Base-by-base conservation (phyloP, 2,797 vertebrate species). In the Dicrostonyx torquatus region DNA sequence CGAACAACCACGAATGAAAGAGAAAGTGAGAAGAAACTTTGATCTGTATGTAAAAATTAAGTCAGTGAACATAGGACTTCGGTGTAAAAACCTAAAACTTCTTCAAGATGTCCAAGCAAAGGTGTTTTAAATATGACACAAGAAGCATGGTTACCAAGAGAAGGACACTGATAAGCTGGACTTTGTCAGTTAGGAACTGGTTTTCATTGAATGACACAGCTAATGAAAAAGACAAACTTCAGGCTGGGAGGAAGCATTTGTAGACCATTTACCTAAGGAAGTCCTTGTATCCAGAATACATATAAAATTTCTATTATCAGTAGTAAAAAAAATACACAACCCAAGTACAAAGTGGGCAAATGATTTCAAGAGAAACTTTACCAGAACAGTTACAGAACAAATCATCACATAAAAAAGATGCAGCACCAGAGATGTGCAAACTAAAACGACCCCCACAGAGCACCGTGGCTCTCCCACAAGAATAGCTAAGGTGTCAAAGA, bases 401-500 rank as follows among this genome's bases (percentile, higher is more conserved):
- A 31, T 1, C 31, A 53, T 26, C 24, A 68, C 9, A 22, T 0
- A 2, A 12, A 12, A 17, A 40, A 68, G 48, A 94, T 43, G 17
- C 6, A 40, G 20, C 64, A 34, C 3, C 7, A 37, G 78, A 45
- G 58, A 48, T 18, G 45, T 12, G 43, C 50, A 43, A 48, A 37
- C 11, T 11, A 60, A 72, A n/a, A 9, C 2, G 4, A 4, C 12
- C 8, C 34, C 26, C 15, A 20, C 0, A 9, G 53, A 26, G 78
- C 2, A 14, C 55, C 5, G 29, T 1, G 13, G 0, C 37, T 50
- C 29, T 34, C 14, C 34, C 7, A 1, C 26, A 8, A 17, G 11
- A 40, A 62, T 15, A 40, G 73, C 20, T 29, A 11, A 37, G 31
- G 43, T 4, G 13, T 34, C 48, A 55, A n/a, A 53, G 31, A 55